Conservation (phyloP, 2,113 vertebrate genomes). For the Tauraco erythrolophus region DNA sequence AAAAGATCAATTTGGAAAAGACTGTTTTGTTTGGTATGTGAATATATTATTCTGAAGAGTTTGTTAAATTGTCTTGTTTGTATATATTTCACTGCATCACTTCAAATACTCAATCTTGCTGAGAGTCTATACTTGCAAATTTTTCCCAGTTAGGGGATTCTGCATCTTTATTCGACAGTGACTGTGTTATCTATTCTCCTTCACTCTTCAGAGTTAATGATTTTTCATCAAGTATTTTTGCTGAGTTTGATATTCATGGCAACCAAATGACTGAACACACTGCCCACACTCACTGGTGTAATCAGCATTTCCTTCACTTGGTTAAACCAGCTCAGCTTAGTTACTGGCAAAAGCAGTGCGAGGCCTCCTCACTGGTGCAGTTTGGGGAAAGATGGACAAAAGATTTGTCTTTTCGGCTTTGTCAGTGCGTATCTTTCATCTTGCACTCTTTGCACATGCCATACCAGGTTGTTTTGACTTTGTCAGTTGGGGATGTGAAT, state of each 20-base stretch:
- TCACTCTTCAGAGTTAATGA: neutral
- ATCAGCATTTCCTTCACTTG: neutral
- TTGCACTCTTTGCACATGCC: rapidly evolving
- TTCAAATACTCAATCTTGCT: neutral
- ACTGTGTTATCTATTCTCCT: neutral
- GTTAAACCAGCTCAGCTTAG: neutral
- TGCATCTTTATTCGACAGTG: neutral
- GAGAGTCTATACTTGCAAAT: neutral
- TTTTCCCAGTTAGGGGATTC: neutral
- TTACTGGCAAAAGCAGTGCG: neutral
- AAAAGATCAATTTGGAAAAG: neutral
- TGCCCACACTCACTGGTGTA: rapidly evolving
- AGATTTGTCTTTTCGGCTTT: neutral
- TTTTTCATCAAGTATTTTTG: neutral
- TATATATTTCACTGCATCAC: neutral
- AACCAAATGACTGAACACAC: neutral
- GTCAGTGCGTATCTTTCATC: neutral
- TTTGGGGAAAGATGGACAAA: neutral
- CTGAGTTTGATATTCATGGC: neutral
- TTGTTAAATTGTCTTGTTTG: neutral
- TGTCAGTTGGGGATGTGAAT: neutral
- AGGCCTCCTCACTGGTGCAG: neutral
- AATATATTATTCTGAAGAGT: neutral
- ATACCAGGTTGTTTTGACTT: neutral
- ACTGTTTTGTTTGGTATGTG: neutral